Evolutionary conservation across 2,113 vertebrate species (phyloP).

Genomic region (Dicrurus megarhynchus): DNA sequence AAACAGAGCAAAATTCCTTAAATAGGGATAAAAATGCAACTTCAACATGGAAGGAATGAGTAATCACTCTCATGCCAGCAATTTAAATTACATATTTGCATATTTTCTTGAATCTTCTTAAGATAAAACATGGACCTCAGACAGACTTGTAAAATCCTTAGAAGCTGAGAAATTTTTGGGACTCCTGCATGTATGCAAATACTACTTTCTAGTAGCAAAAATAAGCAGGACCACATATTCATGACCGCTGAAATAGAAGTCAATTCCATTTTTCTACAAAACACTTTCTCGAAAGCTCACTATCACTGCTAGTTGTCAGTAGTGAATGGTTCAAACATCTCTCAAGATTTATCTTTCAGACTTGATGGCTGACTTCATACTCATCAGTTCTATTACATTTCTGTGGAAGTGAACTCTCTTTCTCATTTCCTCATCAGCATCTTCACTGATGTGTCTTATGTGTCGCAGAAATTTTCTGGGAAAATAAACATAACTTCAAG

Average conservation of each 20-base stretch:
- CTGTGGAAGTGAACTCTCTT: not conserved
- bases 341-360: not conserved
- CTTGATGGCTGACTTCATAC: not conserved
- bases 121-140: not conserved
- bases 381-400: not conserved
- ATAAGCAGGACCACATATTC: not conserved
- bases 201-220: not conserved
- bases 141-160: not conserved
- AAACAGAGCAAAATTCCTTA: not conserved
- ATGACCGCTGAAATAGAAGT: not conserved
- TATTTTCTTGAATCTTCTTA: not conserved
- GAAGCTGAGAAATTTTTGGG: not conserved
- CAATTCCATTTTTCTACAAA: not conserved
- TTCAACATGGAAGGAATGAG: not conserved
- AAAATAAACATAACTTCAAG: not conserved
- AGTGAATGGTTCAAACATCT: not conserved
- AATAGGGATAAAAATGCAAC: not conserved
- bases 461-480: not conserved
- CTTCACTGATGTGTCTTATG: not conserved
- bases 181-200: not conserved
- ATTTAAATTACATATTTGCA: not conserved
- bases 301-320: not conserved
- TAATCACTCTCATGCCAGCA: not conserved
- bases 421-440: not conserved
- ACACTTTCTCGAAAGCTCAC: not conserved